phyloP scores from a whole-genome alignment of 2,797 vertebrate species.

The Eptatretus atami region DNA sequence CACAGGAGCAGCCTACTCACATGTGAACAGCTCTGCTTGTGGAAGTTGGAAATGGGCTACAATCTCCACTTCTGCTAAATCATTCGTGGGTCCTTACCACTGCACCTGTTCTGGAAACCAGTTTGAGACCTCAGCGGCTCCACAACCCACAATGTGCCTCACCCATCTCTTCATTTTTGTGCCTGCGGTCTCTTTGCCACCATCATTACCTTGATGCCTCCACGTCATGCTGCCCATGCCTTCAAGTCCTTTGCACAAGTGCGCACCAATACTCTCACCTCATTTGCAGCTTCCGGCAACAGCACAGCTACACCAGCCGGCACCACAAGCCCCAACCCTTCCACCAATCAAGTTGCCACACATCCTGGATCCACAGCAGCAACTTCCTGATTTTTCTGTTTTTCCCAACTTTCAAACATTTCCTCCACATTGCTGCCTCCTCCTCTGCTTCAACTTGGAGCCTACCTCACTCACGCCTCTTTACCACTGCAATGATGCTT shows the following conservation, averaged over 20 bases:
- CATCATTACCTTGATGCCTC: constrained; percentile 70
- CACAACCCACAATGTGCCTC: no score
- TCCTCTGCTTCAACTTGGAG: constrained; percentile 85
- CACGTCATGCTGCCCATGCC: constrained; percentile 32
- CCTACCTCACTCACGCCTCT: constrained; percentile 72
- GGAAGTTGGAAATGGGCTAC: constrained; percentile 41
- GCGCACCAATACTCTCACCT: constrained; percentile 34
- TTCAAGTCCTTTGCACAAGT: no score
- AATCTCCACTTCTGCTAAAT: constrained; percentile 93
- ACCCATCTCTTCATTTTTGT: constrained; percentile 21
- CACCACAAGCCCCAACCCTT: constrained; percentile 36
- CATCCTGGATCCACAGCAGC: constrained; percentile 44
- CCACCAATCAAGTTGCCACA: constrained; percentile 37
- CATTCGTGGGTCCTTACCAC: constrained; percentile 66
- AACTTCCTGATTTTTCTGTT: constrained; percentile 35
- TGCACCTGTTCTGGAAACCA: constrained; percentile 94
- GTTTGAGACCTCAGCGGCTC: constrained; percentile 46
- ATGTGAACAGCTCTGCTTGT: constrained; percentile 33
- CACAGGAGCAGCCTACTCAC: constrained; percentile 30
- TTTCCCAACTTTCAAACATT: constrained; percentile 78
- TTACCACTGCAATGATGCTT: constrained; percentile 66
- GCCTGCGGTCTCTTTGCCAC: constrained; percentile 70
- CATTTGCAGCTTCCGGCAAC: constrained; percentile 76
- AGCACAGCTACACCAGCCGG: constrained; percentile 55
- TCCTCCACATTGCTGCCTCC: constrained; percentile 57